Conservation (phyloP, 2,113 vertebrate genomes). For the Atherinomorus stipes region DNA sequence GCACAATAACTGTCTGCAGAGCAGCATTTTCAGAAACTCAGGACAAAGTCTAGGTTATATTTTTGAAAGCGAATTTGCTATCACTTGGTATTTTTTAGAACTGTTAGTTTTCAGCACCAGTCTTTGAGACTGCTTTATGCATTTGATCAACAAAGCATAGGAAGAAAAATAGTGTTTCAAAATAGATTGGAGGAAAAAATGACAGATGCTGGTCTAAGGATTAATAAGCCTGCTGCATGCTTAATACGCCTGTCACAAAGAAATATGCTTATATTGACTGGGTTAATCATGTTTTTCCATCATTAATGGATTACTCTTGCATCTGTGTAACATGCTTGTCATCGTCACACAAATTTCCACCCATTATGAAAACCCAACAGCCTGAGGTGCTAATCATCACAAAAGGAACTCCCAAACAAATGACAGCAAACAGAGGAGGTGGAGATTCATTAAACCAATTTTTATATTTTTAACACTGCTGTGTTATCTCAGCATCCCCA, state of each 20-base stretch:
- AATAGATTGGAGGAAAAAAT: constrained; percentile 11
- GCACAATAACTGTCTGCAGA: constrained; percentile 64
- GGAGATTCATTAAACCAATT: constrained; percentile 40
- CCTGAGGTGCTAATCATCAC: constrained; percentile 42
- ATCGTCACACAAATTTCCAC: constrained; percentile 36
- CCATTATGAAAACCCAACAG: constrained; percentile 31
- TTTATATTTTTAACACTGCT: constrained; percentile 24
- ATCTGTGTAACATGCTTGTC: constrained; percentile 43
- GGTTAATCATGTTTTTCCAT: constrained; percentile 57
- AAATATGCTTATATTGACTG: constrained; percentile 40
- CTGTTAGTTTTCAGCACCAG: not conserved
- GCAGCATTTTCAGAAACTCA: constrained; percentile 19
- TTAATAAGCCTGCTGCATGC: constrained; percentile 26
- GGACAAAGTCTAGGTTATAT: not conserved
- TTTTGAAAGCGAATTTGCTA: constrained; percentile 6
- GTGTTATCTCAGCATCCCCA: constrained; percentile 37
- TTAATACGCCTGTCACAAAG: constrained; percentile 26
- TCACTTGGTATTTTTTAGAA: not conserved
- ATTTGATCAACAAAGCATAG: not conserved
- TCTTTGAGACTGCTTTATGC: not conserved
- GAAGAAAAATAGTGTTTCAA: not conserved
- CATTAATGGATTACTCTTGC: constrained; percentile 61
- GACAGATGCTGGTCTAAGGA: constrained; percentile 27
- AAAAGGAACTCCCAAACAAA: constrained; percentile 20
- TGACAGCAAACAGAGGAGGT: not conserved